Base-by-base conservation (phyloP, 2,888 invertebrate genomes). In the Campopleginae sp. region DNA sequence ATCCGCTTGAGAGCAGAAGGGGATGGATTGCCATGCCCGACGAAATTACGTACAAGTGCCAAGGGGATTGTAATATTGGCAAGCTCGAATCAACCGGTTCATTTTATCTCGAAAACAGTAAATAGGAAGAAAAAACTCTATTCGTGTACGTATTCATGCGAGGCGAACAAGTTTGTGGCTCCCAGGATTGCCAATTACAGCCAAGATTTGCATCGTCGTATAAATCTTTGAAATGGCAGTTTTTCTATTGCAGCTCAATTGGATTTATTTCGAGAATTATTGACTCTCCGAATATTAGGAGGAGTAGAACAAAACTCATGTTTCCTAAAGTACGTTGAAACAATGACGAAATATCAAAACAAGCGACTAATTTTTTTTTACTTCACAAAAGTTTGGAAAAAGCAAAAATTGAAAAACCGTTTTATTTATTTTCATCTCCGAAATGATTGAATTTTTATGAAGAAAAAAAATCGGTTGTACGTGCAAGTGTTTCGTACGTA, bases 11-110 rank as follows among this genome's bases (percentile, higher is more conserved):
- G 27, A 23, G n/a, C n/a, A n/a, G 19, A 54, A 65, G 23, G 42
- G 65, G n/a, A 38, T 54, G 61, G 61, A 65, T 54, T 71, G 65
- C 54, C 44, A 71, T 27, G 70, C 48, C 71, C 71, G 44, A 63
- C 46, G 19, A 33, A 51, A 82, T 76, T 82, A 77, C 71, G 71
- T 77, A 17, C 63, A 31, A n/a, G 33, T 38, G 31, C 38, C 58
- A 77, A 77, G 77, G 72, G 65, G 42, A 31, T 54, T 5, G 77
- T 82, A 71, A 78, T 72, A 82, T 77, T 82, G 71, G 66, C 77
- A 82, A 71, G 77, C 72, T 82, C 72, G 72, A 71, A 82, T 82
- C 65, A 65, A 72, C 77, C 65, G 46, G 33, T 72, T 48, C 58
- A 82, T 65, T 33, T 17, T 38, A 38, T 71, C 51, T 19, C n/a